These are phyloP conservation scores for Halcyon chelicuti DNA, from an alignment of 2,797 vertebrate species.

Conservation along the genomic window DNA sequence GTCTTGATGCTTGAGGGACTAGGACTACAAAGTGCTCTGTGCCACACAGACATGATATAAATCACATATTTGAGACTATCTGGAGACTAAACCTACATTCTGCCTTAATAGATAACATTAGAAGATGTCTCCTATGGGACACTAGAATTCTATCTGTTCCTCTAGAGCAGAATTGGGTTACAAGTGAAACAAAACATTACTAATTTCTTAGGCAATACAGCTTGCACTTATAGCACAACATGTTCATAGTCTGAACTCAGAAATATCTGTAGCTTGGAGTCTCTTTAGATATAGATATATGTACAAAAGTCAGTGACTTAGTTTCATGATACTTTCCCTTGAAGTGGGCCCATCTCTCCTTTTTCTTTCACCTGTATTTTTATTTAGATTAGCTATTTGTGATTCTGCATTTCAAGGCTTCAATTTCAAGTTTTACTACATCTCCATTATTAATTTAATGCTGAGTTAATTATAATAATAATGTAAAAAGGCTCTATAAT, in stretches of 20 bases:
- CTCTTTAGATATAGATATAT: not conserved
- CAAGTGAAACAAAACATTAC: not conserved
- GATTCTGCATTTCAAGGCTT: constrained; percentile 34
- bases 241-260: not conserved
- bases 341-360: not conserved
- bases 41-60: not conserved
- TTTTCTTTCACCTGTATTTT: constrained; percentile 3
- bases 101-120: not conserved
- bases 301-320: not conserved
- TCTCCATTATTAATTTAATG: constrained; percentile 38
- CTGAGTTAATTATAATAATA: constrained; percentile 49
- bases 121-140: not conserved
- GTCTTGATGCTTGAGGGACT: not conserved
- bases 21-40: not conserved
- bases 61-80: not conserved
- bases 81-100: not conserved
- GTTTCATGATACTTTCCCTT: not conserved
- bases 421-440: not conserved
- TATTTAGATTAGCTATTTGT: constrained; percentile 24
- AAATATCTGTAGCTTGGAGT: not conserved
- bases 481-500: constrained; percentile 15
- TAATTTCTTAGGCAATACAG: not conserved
- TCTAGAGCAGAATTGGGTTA: not conserved
- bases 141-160: not conserved
- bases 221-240: not conserved